Conservation (phyloP, 2,113 vertebrate species). For the Pseudolaguvia tuberculata region DNA sequence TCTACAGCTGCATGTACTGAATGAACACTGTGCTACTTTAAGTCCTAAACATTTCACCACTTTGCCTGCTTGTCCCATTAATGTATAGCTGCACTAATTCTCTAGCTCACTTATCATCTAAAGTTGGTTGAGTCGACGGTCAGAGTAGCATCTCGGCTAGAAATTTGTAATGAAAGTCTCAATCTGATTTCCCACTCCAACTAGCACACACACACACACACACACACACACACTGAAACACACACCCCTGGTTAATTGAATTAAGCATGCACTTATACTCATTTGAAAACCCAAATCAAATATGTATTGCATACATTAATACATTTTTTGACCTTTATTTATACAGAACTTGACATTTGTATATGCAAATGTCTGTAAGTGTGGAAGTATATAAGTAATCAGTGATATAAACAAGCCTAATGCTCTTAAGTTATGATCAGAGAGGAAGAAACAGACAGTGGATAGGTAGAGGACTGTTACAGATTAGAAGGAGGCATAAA, state of each 20-base stretch:
- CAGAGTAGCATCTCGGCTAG: not conserved
- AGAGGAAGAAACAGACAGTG: not conserved
- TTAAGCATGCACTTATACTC: not conserved
- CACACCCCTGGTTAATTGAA: not conserved
- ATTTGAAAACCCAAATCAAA: slow-evolving; percentile 4
- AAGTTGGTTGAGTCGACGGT: no score
- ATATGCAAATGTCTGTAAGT: not conserved
- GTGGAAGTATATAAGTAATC: not conserved
- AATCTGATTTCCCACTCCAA: slow-evolving; percentile 23
- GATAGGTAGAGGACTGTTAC: slow-evolving; percentile 3
- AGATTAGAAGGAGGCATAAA: no score
- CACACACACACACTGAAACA: not conserved
- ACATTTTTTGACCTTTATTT: not conserved
- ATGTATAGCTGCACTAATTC: no score
- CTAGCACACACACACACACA: not conserved
- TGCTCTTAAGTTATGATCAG: slow-evolving; percentile 1
- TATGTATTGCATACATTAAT: slow-evolving; percentile 8
- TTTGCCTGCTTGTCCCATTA: no score
- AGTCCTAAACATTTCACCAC: no score
- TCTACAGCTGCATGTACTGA: no score
- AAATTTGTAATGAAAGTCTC: slow-evolving; percentile 40
- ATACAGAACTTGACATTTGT: not conserved
- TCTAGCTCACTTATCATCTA: no score
- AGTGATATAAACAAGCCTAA: not conserved
- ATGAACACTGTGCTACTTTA: no score